Evolutionary conservation across 2,797 vertebrate genomes (phyloP), one percentile per base, ranked within the genome.

Genomic region (Lerista edwardsae): DNA sequence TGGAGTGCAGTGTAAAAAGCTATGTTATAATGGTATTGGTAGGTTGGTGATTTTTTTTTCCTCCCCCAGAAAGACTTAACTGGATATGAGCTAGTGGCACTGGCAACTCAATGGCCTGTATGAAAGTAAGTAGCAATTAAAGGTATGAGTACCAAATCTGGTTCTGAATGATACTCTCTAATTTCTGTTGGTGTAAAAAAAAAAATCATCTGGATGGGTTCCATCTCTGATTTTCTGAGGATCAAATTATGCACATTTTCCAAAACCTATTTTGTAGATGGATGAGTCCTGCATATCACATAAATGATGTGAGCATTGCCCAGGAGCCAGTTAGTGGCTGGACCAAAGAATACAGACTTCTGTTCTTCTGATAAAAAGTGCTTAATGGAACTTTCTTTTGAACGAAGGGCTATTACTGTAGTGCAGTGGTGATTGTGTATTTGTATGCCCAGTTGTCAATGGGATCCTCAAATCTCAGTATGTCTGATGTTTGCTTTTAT

Each of bases 391-490:
- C 59, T 78, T 74, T 25, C 51, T 47, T 6, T 76, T 27, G 75
- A 84, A 84, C 25, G 55, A 83, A 84, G 75, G 61, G n/a, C 8
- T 84, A 0, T 65, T 77, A 87, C 72, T 31, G 6, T 79, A 17
- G 62, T 4, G 15, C 62, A 73, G 29, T 51, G 0, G 0, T 39
- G 39, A n/a, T 57, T 34, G 17, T n/a, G 39, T 55, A 68, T 80
- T 44, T 75, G 62, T 31, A 2, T 25, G 2, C 55, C 44, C 41
- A 10, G 78, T 80, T 75, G 72, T 80, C 69, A 68, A 69, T 80
- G 78, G 39, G 72, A 75, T 85, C 29, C 51, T 80, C 61, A 67
- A 57, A 75, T 80, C 29, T 85, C 71, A 47, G 36, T 44, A 59
- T 80, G 78, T 69, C n/a, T 6, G 71, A 61, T 51, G 59, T 19